Conservation (phyloP, 2,113 vertebrate species). For the Burhinus bistriatus region DNA sequence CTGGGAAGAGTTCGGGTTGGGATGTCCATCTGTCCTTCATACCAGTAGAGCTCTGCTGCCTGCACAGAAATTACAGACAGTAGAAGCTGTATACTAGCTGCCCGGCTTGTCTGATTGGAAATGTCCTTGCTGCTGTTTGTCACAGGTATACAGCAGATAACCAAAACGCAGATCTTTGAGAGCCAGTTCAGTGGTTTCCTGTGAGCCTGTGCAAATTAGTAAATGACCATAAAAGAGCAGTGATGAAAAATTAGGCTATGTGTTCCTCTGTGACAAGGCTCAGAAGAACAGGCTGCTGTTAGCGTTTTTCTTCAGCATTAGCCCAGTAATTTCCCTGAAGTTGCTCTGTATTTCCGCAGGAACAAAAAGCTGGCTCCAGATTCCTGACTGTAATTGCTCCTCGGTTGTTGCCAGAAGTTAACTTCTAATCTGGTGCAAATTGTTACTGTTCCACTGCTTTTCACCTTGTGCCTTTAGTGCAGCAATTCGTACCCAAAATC, state of each 20-base stretch:
- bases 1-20: not conserved
- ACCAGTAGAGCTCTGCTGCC: not conserved
- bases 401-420: not conserved
- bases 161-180: not conserved
- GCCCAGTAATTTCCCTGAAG: not conserved
- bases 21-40: not conserved
- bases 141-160: accelerated
- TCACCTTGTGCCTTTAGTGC: not conserved
- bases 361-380: not conserved
- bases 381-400: not conserved
- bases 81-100: not conserved
- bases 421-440: not conserved
- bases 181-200: not conserved
- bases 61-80: too few relatives aligned
- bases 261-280: not conserved
- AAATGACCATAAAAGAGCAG: not conserved
- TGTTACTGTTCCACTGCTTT: not conserved
- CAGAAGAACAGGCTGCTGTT: not conserved
- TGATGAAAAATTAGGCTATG: not conserved
- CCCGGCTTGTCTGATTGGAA: not conserved
- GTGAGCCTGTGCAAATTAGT: not conserved
- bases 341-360: not conserved
- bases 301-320: not conserved
- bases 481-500: too few relatives aligned
- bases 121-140: accelerated